These are phyloP conservation scores for Frankliniella intonsa DNA, from an alignment of 2,888 invertebrate species.

Conservation along the genomic window DNA sequence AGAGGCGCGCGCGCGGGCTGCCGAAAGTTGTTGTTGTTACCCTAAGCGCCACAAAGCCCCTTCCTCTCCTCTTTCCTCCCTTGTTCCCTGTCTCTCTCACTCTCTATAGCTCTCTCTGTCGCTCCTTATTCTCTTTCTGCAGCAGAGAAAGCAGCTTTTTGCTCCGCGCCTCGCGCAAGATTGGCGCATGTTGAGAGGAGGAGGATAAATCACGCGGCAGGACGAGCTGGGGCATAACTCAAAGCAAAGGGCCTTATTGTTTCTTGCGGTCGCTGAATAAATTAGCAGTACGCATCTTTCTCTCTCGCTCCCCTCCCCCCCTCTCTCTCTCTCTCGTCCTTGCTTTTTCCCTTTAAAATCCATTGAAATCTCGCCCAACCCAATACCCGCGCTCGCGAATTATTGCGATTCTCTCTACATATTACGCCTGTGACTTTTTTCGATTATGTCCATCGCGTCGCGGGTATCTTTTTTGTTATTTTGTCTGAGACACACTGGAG, in stretches of 20 bases:
- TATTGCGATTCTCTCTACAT: not conserved
- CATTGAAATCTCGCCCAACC: too few species aligned
- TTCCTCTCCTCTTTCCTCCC: not conserved
- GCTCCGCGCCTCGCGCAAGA: too few species aligned
- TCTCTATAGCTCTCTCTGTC: not conserved
- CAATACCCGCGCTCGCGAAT: not conserved
- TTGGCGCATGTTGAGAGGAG: too few species aligned
- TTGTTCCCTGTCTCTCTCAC: not conserved
- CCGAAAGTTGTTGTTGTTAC: too few species aligned
- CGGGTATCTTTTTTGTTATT: not conserved
- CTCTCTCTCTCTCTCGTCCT: constrained; percentile 30
- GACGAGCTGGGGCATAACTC: too few species aligned
- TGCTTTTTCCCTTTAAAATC: constrained; percentile 25
- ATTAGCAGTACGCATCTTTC: not conserved
- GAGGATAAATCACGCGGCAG: too few species aligned
- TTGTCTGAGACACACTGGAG: not conserved
- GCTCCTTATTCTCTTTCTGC: not conserved
- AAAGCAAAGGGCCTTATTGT: too few species aligned
- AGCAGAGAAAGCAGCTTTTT: too few species aligned
- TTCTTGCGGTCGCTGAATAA: too few species aligned
- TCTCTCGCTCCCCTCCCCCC: not conserved
- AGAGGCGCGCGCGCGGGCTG: too few species aligned
- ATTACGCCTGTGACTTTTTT: not conserved
- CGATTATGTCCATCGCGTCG: not conserved
- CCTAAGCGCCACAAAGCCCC: not conserved